Evolutionary conservation across 1,140 invertebrate species (phyloP).

Genomic region (Drosophila tristis): DNA sequence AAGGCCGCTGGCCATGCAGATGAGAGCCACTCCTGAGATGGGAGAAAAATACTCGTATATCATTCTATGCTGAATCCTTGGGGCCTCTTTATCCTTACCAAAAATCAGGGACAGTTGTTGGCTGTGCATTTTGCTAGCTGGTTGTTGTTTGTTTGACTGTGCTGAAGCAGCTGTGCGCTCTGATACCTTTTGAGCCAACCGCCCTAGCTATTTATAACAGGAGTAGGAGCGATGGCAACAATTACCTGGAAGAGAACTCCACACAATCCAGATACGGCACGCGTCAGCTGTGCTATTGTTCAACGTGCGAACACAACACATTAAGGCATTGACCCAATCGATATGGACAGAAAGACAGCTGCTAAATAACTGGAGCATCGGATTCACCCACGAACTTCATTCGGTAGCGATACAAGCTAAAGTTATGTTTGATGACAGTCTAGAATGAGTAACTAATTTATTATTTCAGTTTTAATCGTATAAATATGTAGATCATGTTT

Average conservation of each 20-base stretch:
- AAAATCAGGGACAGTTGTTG: constrained; percentile 23
- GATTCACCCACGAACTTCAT: no score
- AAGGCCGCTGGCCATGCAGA: background rate
- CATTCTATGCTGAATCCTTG: no score
- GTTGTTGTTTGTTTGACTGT: background rate
- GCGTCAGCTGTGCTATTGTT: constrained; percentile 14
- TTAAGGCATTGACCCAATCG: constrained; percentile 10
- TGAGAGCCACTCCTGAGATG: constrained; percentile 6
- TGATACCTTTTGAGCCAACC: constrained; percentile 2
- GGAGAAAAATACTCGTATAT: background rate
- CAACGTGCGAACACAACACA: background rate
- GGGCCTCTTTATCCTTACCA: background rate
- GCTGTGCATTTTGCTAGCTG: constrained; percentile 9
- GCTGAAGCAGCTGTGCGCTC: constrained; percentile 4
- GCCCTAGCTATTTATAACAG: constrained; percentile 29
- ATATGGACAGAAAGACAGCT: constrained; percentile 11
- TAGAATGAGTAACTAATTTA: no score
- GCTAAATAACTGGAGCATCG: background rate
- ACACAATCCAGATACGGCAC: constrained; percentile 9
- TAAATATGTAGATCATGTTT: no score
- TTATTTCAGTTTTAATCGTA: no score
- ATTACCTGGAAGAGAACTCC: constrained; percentile 19
- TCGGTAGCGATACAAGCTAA: no score
- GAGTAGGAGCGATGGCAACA: background rate
- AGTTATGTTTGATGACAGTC: no score